These are phyloP conservation scores for Drosophila kohkoa DNA, from an alignment of 1,140 invertebrate genomes.

Conservation along the genomic window DNA sequence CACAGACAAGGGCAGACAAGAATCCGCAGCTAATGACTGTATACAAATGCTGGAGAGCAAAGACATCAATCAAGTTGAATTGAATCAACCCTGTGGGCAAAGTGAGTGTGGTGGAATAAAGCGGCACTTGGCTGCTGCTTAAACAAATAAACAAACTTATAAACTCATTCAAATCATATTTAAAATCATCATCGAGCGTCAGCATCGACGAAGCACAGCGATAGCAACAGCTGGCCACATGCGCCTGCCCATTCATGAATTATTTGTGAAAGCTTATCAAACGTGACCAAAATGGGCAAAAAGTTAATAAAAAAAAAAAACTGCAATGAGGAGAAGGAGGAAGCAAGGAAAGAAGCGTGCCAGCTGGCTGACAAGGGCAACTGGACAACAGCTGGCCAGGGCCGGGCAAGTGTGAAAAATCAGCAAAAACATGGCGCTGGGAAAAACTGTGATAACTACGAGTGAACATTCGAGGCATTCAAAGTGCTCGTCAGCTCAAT, in stretches of 20 bases:
- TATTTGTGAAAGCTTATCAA: constrained; percentile 79
- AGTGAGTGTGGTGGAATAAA: constrained; percentile 1
- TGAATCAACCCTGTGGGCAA: constrained; percentile 48
- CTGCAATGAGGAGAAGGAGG: not conserved
- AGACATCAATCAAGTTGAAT: constrained; percentile 74
- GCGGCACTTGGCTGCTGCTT: constrained; percentile 45
- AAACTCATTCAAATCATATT: constrained; percentile 82
- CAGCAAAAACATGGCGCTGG: constrained; percentile 49
- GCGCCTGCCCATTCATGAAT: constrained; percentile 64
- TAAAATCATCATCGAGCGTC: constrained; percentile 65
- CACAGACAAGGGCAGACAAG: constrained; percentile 34
- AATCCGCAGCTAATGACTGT: constrained; percentile 74
- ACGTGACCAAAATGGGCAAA: constrained; percentile 73
- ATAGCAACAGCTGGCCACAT: constrained; percentile 65
- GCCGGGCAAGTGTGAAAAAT: constrained; percentile 71
- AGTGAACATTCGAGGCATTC: constrained; percentile 14
- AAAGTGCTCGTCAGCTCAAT: constrained; percentile 24
- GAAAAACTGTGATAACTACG: constrained; percentile 52
- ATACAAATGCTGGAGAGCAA: constrained; percentile 63
- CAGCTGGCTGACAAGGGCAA: constrained; percentile 58
- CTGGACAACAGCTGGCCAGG: constrained; percentile 54
- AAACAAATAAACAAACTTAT: constrained; percentile 80
- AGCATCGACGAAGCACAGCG: constrained; percentile 6
- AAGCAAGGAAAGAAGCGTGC: constrained; percentile 29
- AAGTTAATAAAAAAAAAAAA: constrained; percentile 67